phyloP scores from a whole-genome alignment of 1,140 invertebrate species.

The Teleopsis dalmanni region DNA sequence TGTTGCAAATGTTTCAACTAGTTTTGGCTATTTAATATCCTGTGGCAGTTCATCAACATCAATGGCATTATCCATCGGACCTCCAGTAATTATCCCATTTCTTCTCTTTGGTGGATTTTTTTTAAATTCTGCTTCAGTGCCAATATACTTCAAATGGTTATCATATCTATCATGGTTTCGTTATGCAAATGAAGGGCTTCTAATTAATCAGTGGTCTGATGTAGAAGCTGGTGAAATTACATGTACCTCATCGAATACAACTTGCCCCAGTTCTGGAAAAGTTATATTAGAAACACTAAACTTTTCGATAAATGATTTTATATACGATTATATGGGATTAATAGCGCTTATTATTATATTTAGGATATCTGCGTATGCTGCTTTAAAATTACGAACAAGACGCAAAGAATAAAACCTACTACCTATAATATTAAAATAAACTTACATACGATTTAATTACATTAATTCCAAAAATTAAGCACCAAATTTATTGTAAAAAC shows the following conservation, averaged over 20 bases:
- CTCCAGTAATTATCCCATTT: constrained; percentile 86
- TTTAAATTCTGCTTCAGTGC: constrained; percentile 83
- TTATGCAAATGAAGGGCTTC: constrained; percentile 85
- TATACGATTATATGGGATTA: constrained; percentile 62
- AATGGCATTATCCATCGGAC: constrained; percentile 81
- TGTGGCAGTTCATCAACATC: constrained; percentile 70
- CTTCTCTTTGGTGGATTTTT: constrained; percentile 94
- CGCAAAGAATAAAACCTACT: constrained; percentile 34
- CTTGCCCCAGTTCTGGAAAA: constrained; percentile 66
- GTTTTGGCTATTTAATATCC: constrained; percentile 91
- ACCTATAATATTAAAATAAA: not conserved
- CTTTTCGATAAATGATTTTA: constrained; percentile 70
- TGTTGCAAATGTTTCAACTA: constrained; percentile 83
- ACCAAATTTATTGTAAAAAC: not conserved
- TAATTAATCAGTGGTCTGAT: constrained; percentile 88
- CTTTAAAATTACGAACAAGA: constrained; percentile 56
- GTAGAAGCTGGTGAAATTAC: constrained; percentile 57
- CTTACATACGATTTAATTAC: not conserved
- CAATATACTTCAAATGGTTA: constrained; percentile 82
- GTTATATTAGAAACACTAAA: constrained; percentile 71
- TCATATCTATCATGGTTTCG: constrained; percentile 93
- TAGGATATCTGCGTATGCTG: constrained; percentile 67
- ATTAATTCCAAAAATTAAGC: not conserved
- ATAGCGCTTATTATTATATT: constrained; percentile 66
- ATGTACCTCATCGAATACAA: constrained; percentile 62